Conservation (phyloP, 2,888 invertebrate genomes). For the Venusia cambrica region DNA sequence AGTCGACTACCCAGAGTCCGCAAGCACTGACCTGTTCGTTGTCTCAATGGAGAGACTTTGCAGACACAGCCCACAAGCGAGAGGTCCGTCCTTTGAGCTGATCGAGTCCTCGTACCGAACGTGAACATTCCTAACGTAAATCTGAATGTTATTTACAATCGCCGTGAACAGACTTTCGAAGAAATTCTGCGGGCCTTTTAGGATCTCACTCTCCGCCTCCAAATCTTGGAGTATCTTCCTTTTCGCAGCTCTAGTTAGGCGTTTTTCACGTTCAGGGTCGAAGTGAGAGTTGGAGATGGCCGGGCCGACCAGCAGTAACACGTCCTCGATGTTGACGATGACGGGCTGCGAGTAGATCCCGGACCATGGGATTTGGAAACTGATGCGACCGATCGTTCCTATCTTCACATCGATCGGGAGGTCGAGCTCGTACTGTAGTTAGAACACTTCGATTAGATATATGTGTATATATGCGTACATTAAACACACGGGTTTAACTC, state of each 20-base stretch:
- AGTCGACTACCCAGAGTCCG: too few species aligned
- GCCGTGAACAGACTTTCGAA: constrained; percentile 88
- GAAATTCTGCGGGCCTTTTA: constrained; percentile 84
- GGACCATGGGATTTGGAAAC: constrained; percentile 89
- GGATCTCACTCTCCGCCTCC: constrained; percentile 80
- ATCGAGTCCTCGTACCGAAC: constrained; percentile 90
- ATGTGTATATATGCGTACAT: too few species aligned
- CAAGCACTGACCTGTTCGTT: constrained; percentile 84
- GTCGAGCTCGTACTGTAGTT: constrained; percentile 88
- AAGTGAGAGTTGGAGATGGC: constrained; percentile 84
- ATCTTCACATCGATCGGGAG: constrained; percentile 91
- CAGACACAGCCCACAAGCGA: constrained; percentile 89
- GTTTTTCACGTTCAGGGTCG: constrained; percentile 87
- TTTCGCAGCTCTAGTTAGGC: constrained; percentile 87
- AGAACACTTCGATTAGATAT: too few species aligned
- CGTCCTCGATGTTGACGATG: constrained; percentile 87
- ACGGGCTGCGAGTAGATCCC: constrained; percentile 88
- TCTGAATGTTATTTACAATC: constrained; percentile 89
- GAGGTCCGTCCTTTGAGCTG: constrained; percentile 82
- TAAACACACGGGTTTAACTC: too few species aligned
- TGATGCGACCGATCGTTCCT: constrained; percentile 88
- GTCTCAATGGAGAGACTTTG: constrained; percentile 89
- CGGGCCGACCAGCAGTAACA: constrained; percentile 89
- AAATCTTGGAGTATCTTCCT: constrained; percentile 85
- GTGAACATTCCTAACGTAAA: constrained; percentile 89